Percentiles rank a stretch among this genome's conserved stretches.
Evolutionary conservation across 2,888 invertebrate species (phyloP).

Genomic region (Ectropis crepuscularia): DNA sequence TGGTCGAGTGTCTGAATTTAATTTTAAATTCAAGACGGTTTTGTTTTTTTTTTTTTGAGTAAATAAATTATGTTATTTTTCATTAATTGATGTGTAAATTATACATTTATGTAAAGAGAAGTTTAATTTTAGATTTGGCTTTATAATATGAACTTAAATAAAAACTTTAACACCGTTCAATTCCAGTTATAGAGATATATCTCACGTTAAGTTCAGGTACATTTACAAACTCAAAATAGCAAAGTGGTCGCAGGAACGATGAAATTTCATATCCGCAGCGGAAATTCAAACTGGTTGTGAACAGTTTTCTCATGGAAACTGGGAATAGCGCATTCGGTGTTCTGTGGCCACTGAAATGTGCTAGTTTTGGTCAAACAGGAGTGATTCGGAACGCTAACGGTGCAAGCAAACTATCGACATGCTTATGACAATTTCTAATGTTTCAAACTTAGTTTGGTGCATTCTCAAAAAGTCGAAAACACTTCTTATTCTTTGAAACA

Average conservation of each 20-base stretch:
- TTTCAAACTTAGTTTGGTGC: no score
- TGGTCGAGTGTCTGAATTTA: no score
- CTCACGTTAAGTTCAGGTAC: slow-evolving; percentile 18
- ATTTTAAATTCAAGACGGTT: no score
- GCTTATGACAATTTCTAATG: no score
- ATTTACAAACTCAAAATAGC: slow-evolving; percentile 32
- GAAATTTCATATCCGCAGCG: slow-evolving; percentile 52
- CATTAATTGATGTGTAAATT: no score
- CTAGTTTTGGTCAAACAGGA: slow-evolving; percentile 5
- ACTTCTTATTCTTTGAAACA: no score
- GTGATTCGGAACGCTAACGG: neutral
- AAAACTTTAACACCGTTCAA: neutral
- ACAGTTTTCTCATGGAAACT: slow-evolving; percentile 21
- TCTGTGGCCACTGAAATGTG: neutral
- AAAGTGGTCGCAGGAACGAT: slow-evolving; percentile 23
- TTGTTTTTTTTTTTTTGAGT: no score
- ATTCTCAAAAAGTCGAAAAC: no score
- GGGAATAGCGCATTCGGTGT: slow-evolving; percentile 17
- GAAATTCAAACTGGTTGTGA: slow-evolving; percentile 42
- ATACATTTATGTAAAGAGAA: no score
- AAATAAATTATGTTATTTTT: no score
- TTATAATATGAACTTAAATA: no score
- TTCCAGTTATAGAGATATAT: neutral
- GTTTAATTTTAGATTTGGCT: no score
- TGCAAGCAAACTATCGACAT: neutral